Percentiles rank a stretch among this genome's conserved stretches.
These are phyloP conservation scores for Drosophila merina DNA, from an alignment of 2,888 invertebrate genomes.

Conservation along the genomic window DNA sequence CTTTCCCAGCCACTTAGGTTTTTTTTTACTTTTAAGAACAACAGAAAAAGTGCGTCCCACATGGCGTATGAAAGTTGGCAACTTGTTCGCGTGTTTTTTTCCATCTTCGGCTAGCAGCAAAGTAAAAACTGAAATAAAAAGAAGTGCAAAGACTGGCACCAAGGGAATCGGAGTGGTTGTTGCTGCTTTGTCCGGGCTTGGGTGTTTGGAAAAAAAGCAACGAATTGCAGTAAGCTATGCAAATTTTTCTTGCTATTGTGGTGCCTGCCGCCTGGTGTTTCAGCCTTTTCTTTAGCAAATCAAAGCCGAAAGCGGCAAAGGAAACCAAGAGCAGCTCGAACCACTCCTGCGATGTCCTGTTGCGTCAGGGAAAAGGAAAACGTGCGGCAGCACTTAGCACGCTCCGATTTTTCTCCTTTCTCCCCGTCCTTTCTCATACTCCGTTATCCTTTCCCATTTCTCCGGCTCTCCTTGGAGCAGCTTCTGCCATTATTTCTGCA, in stretches of 20 bases:
- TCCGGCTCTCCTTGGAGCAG: constrained; percentile 23
- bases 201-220: constrained; percentile 18
- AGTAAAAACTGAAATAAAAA: constrained; percentile 45
- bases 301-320: constrained; percentile 68
- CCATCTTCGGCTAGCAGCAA: constrained; percentile 34
- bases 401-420: constrained; percentile 39
- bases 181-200: constrained; percentile 11
- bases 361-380: constrained; percentile 59
- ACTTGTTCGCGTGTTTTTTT: constrained; percentile 48
- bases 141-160: constrained; percentile 36
- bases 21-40: constrained; percentile 16
- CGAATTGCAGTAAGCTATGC: constrained; percentile 66
- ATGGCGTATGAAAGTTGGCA: constrained; percentile 74
- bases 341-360: constrained; percentile 62
- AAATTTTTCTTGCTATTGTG: constrained; percentile 63
- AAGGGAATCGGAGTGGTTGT: constrained; percentile 49
- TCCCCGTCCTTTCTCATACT: not conserved
- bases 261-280: constrained; percentile 26
- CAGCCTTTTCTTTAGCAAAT: constrained; percentile 56
- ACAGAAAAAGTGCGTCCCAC: constrained; percentile 68
- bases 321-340: constrained; percentile 44
- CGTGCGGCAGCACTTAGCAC: constrained; percentile 63
- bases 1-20: constrained; percentile 18
- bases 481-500: constrained; percentile 68
- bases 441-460: constrained; percentile 1